Evolutionary conservation across 1,140 invertebrate species (phyloP), one percentile per base, ranked within the genome.

Genomic region (Caenorhabditis briggsae): DNA sequence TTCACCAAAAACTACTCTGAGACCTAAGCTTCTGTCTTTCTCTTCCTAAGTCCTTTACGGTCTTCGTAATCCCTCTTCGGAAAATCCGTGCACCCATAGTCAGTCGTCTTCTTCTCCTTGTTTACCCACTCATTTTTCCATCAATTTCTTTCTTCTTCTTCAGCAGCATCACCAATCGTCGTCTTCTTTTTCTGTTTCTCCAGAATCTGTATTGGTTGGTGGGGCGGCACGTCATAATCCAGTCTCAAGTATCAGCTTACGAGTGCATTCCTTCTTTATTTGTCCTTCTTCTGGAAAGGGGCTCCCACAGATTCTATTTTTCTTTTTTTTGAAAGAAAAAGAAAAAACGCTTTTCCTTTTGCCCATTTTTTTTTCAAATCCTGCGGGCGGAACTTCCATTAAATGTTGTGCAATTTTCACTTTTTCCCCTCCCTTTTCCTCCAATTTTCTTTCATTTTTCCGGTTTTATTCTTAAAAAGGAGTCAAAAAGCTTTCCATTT

Each of bases 181-280:
- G 1, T 33, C 33, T 33, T 3, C 33, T 33, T 33, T 3, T 25
- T 61, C 18, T 20, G 59, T 20, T 14, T 53, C 12, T 53, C 50
- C 50, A 61, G 20, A 23, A 12, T 9, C n/a, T 43, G 33, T 33
- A 33, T 33, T 33, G 33, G 33, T 33, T 33, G 33, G 64, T 33
- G 12, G 64, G 64, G 64, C 43, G 64, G 64, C 41, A 70, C 64
- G 64, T 70, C 64, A 70, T 70, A 70, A 70, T 70, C 64, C 64
- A 70, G 64, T 70, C 64, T 70, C 64, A 70, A 70, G 64, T 70
- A 70, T 70, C 64, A 70, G 64, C 64, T 70, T 70, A 70, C 64
- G 33, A 70, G 33, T 46, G 33, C 64, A 43, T 70, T 70, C 64
- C 64, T 25, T 70, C 64, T 70, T 70, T 70, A 70, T 70, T 70